Conservation (phyloP, 2,113 vertebrate genomes). For the Crotalus tigris region DNA sequence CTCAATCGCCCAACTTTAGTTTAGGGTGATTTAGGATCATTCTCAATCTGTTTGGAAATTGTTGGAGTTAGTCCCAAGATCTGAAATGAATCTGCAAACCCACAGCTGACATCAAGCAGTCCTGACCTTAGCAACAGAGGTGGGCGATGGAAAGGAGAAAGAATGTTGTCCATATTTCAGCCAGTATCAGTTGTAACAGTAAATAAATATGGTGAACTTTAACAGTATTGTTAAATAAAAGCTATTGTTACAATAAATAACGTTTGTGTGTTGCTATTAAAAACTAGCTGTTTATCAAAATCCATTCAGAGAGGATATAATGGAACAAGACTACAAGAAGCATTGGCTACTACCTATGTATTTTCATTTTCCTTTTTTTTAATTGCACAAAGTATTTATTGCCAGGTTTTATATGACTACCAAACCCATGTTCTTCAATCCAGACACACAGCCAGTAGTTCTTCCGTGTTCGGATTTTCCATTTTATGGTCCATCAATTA, state of each 20-base stretch:
- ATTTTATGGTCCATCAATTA: neutral
- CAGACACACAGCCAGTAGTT: neutral
- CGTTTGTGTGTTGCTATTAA: neutral
- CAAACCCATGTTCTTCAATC: neutral
- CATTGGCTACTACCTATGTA: neutral
- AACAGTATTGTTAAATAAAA: neutral
- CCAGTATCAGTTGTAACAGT: neutral
- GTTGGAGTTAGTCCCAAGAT: neutral
- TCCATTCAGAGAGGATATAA: neutral
- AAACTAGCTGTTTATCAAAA: neutral
- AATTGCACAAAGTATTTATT: neutral
- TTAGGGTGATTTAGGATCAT: neutral
- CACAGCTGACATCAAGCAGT: accelerated
- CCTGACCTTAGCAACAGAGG: neutral
- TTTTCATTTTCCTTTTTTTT: neutral
- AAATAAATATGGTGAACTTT: neutral
- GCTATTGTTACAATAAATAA: neutral
- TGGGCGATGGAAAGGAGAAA: neutral
- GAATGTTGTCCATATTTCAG: neutral
- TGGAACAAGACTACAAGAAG: neutral
- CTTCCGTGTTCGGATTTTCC: slow-evolving; percentile 28
- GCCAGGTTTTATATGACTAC: neutral
- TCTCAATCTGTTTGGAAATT: neutral
- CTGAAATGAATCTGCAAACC: neutral
- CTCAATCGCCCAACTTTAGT: neutral